phyloP scores from a whole-genome alignment of 2,888 invertebrate genomes.

The Macropis europaea region DNA sequence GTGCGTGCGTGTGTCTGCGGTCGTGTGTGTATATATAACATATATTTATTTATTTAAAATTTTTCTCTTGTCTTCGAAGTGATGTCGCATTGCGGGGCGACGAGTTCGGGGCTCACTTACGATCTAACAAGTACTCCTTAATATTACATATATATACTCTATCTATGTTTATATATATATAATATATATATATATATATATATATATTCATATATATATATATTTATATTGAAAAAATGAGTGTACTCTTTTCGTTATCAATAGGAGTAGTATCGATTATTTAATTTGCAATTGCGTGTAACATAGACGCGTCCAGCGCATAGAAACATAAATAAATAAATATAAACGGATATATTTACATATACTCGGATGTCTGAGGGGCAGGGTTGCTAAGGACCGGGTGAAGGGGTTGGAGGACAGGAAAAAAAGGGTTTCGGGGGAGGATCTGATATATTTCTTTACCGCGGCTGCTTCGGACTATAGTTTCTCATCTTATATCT shows the following conservation, averaged over 20 bases:
- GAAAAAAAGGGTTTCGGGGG: background rate
- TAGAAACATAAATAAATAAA: constrained; percentile 77
- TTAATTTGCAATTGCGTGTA: constrained; percentile 69
- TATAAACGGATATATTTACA: constrained; percentile 73
- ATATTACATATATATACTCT: constrained; percentile 64
- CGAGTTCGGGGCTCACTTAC: constrained; percentile 71
- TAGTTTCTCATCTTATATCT: constrained; percentile 25
- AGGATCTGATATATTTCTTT: constrained; percentile 35
- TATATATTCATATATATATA: constrained; percentile 53
- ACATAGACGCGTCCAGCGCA: constrained; percentile 78
- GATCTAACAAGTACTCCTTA: constrained; percentile 71
- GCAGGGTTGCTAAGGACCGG: background rate
- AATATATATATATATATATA: constrained; percentile 58
- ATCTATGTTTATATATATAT: constrained; percentile 59
- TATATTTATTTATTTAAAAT: constrained; percentile 32
- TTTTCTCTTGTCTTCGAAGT: constrained; percentile 39
- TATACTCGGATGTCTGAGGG: constrained; percentile 47
- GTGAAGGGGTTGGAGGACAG: background rate
- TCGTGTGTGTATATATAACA: background rate
- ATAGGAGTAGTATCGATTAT: constrained; percentile 64
- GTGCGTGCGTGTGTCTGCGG: background rate
- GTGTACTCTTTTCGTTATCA: constrained; percentile 67
- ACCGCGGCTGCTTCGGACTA: constrained; percentile 24
- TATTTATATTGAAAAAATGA: constrained; percentile 66
- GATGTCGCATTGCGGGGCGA: constrained; percentile 72